Evolutionary conservation across 2,113 vertebrate genomes (phyloP), one percentile per base, ranked within the genome.

Genomic region (Podilymbus podiceps): DNA sequence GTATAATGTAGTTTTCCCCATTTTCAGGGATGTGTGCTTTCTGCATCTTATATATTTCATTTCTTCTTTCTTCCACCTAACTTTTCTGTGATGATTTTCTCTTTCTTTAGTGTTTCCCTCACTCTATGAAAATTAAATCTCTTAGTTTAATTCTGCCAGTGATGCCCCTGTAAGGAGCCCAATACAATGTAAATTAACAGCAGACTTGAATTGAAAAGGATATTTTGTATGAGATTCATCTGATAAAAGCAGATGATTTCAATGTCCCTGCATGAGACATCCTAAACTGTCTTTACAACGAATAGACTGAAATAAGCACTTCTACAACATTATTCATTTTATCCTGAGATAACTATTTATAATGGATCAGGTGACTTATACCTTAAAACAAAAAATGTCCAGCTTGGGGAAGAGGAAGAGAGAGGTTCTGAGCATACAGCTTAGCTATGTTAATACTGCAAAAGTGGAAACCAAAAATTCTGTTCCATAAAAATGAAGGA

Each of bases 1-100:
- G 2, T 22, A 38, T 5, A 68, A 12, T 1, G 1, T 23, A 40
- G 2, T 58, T 31, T 63, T 22, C 8, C 7, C 5, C 5, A 3
- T 62, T 56, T 93, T 69, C 35, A 78, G 3, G 8, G 2, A 0
- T 18, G 2, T 59, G 8, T 38, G 5, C 3, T 71, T 92, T 80
- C 20, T 94, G 30, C 9, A 82, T 47, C 33, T 74, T 44, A 24
- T 40, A 55, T 59, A 10, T 80, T 84, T 77, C 4, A 9, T 67
- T 30, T 44, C 10, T 9, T 88, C 5, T 67, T 6, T 60, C 15
- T 76, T 76, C 20, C 4, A 42, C 5, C 4, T 68, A 40, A 19
- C 4, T 59, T 83, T 67, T 72, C 27, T 6, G 1, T 58, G 19
- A 3, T 55, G 6, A 5, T 33, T 62, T 81, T 49, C 1, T 17